phyloP scores from a whole-genome alignment of 2,113 vertebrate genomes.

The Clarias magur region DNA sequence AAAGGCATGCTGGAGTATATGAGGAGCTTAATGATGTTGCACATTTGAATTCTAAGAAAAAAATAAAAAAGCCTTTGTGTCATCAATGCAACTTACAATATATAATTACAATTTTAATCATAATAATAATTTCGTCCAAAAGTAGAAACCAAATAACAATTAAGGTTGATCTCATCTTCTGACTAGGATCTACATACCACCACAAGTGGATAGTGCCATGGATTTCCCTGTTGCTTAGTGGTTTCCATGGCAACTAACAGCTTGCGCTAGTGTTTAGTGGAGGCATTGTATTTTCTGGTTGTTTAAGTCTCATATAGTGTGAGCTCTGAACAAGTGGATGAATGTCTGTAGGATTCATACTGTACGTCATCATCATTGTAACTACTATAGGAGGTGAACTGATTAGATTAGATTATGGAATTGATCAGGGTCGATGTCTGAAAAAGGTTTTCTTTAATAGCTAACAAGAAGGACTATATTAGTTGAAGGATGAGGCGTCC shows the following conservation, averaged over 20 bases:
- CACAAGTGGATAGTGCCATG: too few species aligned
- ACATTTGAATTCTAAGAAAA: not conserved
- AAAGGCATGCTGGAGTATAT: not conserved
- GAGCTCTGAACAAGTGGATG: not conserved
- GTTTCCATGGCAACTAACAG: conserved; percentile 3
- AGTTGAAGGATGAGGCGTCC: too few species aligned
- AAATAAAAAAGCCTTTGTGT: not conserved
- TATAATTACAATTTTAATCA: not conserved
- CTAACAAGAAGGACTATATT: not conserved
- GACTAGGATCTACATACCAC: not conserved
- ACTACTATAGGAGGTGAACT: not conserved
- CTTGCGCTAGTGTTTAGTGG: not conserved
- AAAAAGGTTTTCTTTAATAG: not conserved
- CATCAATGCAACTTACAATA: not conserved
- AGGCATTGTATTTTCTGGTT: not conserved
- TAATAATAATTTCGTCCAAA: not conserved
- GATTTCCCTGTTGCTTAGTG: not conserved
- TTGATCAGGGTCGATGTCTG: not conserved
- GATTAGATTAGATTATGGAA: not conserved
- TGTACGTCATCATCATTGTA: not conserved
- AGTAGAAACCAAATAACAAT: not conserved
- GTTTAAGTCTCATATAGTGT: not conserved
- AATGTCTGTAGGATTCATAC: not conserved
- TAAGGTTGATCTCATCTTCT: not conserved
- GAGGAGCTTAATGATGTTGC: not conserved